Base-by-base conservation (phyloP, 2,797 vertebrate genomes). In the Holocentrus rufus region DNA sequence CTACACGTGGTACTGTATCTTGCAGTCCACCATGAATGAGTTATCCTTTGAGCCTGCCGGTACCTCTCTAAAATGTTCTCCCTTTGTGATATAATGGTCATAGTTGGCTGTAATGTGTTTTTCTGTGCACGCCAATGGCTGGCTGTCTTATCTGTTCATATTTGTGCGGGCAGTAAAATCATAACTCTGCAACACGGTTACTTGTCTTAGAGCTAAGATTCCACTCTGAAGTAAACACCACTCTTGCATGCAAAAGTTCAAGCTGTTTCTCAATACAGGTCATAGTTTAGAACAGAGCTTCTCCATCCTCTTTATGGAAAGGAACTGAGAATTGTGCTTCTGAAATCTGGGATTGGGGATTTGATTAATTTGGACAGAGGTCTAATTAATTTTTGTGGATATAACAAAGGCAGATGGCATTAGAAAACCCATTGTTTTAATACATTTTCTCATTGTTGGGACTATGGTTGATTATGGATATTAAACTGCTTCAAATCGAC, bases 81-180 rank as follows among this genome's bases (percentile, higher is more conserved):
- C 42, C 14, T 50, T 57, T 64, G 7, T 49, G 44, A 70, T 30
- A 23, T 55, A 61, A 36, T 36, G 5, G 25, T 59, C 52, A 34
- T 64, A 27, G 49, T 34, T 74, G 30, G 14, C 5, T 1, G 42
- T 52, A 5, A 46, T 27, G 5, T 15, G 5, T 4, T 42, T 62
- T 69, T 14, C 17, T 66, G 59, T 64, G 64, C 79, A 64, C 53
- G 61, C 49, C 73, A 69, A 15, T 63, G 10, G 57, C 70, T 67
- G 61, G 57, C 69, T 57, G 61, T 76, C 64, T 85, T 85, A 76
- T 87, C 76, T 71, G 20, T 68, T 84, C 15, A 72, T 65, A 76
- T 83, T 81, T 72, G 39, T 83, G 65, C 31, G 44, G 34, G 64
- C 58, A 67, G 80, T 66, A 83, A 85, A 82, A 82, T 57, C 57